Evolutionary conservation across 2,113 vertebrate species (phyloP), one percentile per base, ranked within the genome.

Genomic region (Orientallactaga bullata): DNA sequence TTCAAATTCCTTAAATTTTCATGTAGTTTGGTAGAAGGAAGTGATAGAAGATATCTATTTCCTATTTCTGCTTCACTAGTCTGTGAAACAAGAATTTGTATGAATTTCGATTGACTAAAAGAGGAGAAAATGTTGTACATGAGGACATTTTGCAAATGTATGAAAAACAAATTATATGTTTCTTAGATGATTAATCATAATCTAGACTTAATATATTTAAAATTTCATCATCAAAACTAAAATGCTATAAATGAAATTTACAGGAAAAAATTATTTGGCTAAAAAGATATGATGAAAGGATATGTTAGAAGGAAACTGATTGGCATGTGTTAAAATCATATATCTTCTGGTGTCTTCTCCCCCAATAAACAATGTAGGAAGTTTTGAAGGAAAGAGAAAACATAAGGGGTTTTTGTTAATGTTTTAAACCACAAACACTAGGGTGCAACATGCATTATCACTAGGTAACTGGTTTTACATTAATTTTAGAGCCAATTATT

Each of bases 321-420:
- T 51, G 51, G 24, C 18, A 13, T 32, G 47, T 12, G 11, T 66
- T 51, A 2, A 83, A n/a, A 32, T 47, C 32, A 23, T 66, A 28
- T 39, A 58, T 74, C n/a, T 12, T 73, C 9, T 37, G 9, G 58
- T 60, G 20, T 60, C 26, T 15, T 47, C 65, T 73, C n/a, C 26
- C 18, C 28, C 39, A 37, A 51, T 61, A 65, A 0, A 13, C 28
- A 30, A 26, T 28, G 5, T 13, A 55, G 26, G 28, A 68, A 61
- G 13, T 69, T 74, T 65, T 28, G 16, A 39, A 26, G 0, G 2
- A 3, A 2, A 13, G 7, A 13, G 15, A 30, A 32, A 1, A 1
- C 60, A 16, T 13, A 12, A 12, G 10, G 11, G 7, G 39, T 58
- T 28, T 72, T 85, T 65, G 26, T 51, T 81, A 63, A 68, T 69